Conservation (phyloP, 2,113 vertebrate genomes). For the Eubucco bourcierii region DNA sequence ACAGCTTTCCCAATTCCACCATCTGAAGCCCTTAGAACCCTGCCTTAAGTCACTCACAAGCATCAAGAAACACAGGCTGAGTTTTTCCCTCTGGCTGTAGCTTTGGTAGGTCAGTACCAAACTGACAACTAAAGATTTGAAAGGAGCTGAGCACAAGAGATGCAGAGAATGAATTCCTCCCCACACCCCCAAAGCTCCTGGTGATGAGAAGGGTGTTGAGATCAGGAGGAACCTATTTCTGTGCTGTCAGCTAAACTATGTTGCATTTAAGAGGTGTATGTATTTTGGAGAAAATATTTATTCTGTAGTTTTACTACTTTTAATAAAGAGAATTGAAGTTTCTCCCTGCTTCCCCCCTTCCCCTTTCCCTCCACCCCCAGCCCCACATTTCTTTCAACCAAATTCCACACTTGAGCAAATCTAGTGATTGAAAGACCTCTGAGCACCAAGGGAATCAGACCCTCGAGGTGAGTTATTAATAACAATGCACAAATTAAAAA, state of each 20-base stretch:
- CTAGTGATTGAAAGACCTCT: background rate
- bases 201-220: background rate
- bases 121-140: background rate
- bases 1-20: too few species aligned
- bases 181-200: background rate
- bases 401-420: background rate
- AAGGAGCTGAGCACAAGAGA: background rate
- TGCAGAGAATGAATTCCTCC: background rate
- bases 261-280: background rate
- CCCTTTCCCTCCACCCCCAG: too few species aligned
- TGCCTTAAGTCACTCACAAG: background rate
- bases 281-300: constrained; percentile 9
- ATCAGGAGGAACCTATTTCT: background rate
- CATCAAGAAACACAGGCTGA: background rate
- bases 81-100: background rate
- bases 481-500: background rate
- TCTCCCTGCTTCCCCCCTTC: background rate
- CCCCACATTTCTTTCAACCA: background rate
- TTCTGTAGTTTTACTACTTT: constrained; percentile 14
- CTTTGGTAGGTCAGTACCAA: background rate
- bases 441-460: background rate
- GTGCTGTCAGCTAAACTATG: background rate
- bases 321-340: background rate
- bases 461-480: background rate
- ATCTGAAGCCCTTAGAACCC: background rate